phyloP scores from a whole-genome alignment of 2,113 vertebrate genomes.

The Myotis lucifugus region DNA sequence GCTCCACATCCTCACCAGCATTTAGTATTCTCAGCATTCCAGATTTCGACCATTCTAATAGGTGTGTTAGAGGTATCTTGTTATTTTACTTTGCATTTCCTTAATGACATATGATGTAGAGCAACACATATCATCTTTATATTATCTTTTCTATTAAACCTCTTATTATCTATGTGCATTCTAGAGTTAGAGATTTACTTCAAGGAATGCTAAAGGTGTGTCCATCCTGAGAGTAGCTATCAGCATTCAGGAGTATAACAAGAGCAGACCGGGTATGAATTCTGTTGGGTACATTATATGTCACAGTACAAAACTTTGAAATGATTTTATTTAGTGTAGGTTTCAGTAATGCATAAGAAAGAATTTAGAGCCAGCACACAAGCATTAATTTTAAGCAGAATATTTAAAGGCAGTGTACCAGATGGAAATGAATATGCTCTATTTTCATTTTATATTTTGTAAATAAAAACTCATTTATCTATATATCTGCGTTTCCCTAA shows the following conservation, averaged over 20 bases:
- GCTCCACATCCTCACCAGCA: background rate
- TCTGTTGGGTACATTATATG: background rate
- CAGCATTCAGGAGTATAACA: background rate
- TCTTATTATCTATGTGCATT: background rate
- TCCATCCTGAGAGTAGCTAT: background rate
- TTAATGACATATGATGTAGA: background rate
- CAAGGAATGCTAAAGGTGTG: background rate
- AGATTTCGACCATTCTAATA: background rate
- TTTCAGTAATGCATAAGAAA: background rate
- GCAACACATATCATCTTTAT: no score
- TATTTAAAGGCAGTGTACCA: background rate
- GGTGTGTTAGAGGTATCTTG: background rate
- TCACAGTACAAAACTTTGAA: background rate
- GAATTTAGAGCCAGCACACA: background rate
- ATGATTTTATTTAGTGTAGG: background rate
- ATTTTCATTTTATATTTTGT: constrained; percentile 30
- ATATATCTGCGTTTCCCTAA: background rate
- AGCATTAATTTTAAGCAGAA: background rate
- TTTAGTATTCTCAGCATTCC: background rate
- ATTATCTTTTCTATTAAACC: background rate
- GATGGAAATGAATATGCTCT: constrained; percentile 16
- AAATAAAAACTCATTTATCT: background rate
- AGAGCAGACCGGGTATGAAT: background rate
- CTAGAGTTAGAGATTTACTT: background rate
- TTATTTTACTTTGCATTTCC: background rate